Evolutionary conservation across 35 echinoderm and acorn worm genomes (phyloP).

Genomic region (Chiridota heheva): DNA sequence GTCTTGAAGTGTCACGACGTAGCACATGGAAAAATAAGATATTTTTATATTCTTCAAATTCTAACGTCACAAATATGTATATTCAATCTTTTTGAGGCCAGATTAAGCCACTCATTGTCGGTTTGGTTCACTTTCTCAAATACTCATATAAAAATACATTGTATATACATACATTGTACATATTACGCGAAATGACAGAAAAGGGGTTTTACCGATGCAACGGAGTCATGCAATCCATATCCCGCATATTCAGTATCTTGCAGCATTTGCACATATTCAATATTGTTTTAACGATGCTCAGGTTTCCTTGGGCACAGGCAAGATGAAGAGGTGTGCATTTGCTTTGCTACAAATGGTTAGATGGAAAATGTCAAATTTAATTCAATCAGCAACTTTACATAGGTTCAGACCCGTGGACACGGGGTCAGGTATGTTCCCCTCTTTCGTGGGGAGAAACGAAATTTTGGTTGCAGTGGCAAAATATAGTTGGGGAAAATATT

Average conservation of each 20-base stretch:
- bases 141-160: too few species aligned
- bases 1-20: too few species aligned
- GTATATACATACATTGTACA: too few species aligned
- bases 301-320: conserved; percentile 74
- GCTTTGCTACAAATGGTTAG: conserved; percentile 24
- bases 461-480: background rate
- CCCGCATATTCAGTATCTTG: conserved; percentile 49
- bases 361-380: background rate
- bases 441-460: background rate
- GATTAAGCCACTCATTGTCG: too few species aligned
- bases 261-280: conserved; percentile 54
- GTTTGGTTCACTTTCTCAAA: too few species aligned
- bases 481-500: background rate
- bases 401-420: background rate
- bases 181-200: too few species aligned
- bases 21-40: too few species aligned
- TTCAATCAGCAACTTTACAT: background rate
- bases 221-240: conserved; percentile 72
- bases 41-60: too few species aligned
- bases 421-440: background rate
- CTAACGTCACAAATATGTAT: too few species aligned
- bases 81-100: too few species aligned
- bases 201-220: conserved; percentile 88
- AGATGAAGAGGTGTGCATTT: conserved; percentile 85
- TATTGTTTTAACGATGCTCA: conserved; percentile 87